Evolutionary conservation across 2,888 invertebrate genomes (phyloP), one percentile per base, ranked within the genome.

Genomic region (Cryptophagus acutangulus): DNA sequence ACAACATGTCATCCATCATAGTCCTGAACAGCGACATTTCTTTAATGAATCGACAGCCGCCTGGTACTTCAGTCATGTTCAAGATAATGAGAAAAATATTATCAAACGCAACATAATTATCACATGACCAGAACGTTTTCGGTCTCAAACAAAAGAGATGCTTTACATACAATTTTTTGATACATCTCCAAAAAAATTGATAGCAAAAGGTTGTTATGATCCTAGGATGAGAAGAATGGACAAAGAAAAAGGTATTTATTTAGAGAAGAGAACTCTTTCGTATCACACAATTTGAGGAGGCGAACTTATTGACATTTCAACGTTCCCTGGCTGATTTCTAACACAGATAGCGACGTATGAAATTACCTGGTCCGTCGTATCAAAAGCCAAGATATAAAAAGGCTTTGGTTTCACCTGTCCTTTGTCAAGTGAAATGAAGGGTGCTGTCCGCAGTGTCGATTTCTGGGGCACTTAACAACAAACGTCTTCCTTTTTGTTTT

Each of bases 221-320:
- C n/a, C n/a, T n/a, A n/a, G n/a, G n/a, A n/a, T n/a, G n/a, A n/a
- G n/a, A n/a, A n/a, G n/a, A n/a, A n/a, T n/a, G n/a, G n/a, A n/a
- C n/a, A n/a, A n/a, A n/a, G n/a, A n/a, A n/a, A n/a, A n/a, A n/a
- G n/a, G n/a, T n/a, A n/a, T n/a, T n/a, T n/a, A n/a, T n/a, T n/a
- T n/a, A n/a, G n/a, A n/a, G n/a, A n/a, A n/a, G n/a, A n/a, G n/a
- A n/a, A n/a, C n/a, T n/a, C n/a, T n/a, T n/a, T n/a, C n/a, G n/a
- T n/a, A n/a, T n/a, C n/a, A n/a, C 31, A 31, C 31, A 16, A 8
- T 31, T 31, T 33, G 50, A 49, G 50, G 51, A 51, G 49, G n/a
- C 45, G 65, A 66, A 63, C 67, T 69, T 69, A 67, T 67, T 67
- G 68, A 69, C 68, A 65, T 67, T 66, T 66, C 64, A 61, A 57